Evolutionary conservation across 2,113 vertebrate genomes (phyloP).

Genomic region (Phalacrocorax brasilianus): DNA sequence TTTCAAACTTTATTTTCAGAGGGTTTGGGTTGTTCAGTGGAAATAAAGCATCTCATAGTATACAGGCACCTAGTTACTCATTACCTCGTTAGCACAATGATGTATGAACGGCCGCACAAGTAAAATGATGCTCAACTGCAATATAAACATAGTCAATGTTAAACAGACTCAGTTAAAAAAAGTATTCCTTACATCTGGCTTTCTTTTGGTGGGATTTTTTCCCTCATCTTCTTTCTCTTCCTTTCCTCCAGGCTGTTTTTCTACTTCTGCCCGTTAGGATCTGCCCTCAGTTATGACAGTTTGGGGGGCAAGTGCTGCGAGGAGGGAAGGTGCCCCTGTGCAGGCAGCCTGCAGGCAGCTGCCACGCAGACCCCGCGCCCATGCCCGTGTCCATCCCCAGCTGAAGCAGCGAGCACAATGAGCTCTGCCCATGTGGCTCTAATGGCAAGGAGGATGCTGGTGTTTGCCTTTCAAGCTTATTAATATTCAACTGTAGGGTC

Average conservation of each 20-base stretch:
- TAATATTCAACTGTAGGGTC: not conserved
- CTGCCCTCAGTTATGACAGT: not conserved
- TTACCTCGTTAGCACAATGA: slow-evolving; percentile 54
- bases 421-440: not conserved
- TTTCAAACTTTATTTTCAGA: slow-evolving; percentile 4
- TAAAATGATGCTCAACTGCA: not conserved
- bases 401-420: accelerated
- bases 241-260: not conserved
- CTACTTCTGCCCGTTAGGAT: not conserved
- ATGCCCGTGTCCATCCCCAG: not conserved
- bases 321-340: not conserved
- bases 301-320: not conserved
- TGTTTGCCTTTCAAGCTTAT: not conserved
- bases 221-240: not conserved
- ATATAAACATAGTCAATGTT: slow-evolving; percentile 1
- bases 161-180: not conserved
- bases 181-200: not conserved
- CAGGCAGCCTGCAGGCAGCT: not conserved
- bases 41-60: not conserved
- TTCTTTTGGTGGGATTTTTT: not conserved
- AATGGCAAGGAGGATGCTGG: not conserved
- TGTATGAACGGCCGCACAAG: not conserved
- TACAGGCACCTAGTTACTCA: slow-evolving; percentile 23
- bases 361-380: not conserved
- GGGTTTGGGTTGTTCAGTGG: not conserved